Conservation (phyloP, 2,888 invertebrate genomes). For the Cinara cedri region DNA sequence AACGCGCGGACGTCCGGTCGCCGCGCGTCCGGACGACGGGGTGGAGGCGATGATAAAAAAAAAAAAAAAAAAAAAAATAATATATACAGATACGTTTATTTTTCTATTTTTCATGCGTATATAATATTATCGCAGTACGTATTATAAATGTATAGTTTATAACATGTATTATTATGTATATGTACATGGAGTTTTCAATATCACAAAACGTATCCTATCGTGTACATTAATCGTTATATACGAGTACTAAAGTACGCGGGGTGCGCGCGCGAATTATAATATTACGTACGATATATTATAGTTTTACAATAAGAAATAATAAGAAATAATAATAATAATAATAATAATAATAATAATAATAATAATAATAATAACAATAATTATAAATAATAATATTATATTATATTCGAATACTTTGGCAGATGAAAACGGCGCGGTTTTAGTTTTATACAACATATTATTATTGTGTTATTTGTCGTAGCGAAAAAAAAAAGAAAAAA, state of each 20-base stretch:
- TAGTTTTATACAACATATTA: slow-evolving; percentile 16
- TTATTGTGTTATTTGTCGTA: neutral
- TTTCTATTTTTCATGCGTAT: slow-evolving; percentile 6
- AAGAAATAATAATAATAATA: neutral
- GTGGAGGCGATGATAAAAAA: too few species aligned
- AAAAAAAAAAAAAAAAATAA: neutral
- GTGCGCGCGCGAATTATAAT: neutral
- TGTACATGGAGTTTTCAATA: slow-evolving; percentile 25
- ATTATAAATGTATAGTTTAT: slow-evolving; percentile 18
- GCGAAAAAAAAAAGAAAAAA: neutral
- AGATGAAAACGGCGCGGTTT: slow-evolving; percentile 13
- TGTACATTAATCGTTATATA: neutral
- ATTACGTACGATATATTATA: slow-evolving; percentile 14
- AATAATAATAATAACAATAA: neutral
- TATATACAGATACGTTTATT: neutral
- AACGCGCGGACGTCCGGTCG: too few species aligned
- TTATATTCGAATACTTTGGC: slow-evolving; percentile 41
- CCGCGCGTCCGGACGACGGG: too few species aligned
- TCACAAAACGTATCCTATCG: slow-evolving; percentile 50
- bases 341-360: neutral
- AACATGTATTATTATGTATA: slow-evolving; percentile 17
- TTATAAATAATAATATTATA: slow-evolving; percentile 15
- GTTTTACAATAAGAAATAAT: slow-evolving; percentile 28
- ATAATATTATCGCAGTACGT: too few species aligned
- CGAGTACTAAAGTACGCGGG: too few species aligned